Evolutionary conservation across 2,888 invertebrate species (phyloP).

Genomic region (Chloroclysta siterata): DNA sequence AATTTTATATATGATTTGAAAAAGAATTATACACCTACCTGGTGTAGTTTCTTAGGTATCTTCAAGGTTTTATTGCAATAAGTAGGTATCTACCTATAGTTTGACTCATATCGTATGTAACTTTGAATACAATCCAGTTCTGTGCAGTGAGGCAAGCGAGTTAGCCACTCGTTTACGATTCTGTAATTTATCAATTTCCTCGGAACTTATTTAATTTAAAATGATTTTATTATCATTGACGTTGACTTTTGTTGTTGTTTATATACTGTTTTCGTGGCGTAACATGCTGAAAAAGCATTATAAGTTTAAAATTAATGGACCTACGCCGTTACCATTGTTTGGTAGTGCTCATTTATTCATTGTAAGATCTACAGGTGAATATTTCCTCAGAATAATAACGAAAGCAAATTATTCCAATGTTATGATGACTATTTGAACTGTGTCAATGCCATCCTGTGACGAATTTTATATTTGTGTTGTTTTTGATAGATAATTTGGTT

Average conservation of each 20-base stretch:
- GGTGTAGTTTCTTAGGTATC: neutral
- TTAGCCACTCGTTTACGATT: constrained; percentile 48
- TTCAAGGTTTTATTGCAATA: neutral
- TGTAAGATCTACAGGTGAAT: constrained; percentile 69
- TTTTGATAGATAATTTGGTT: too few species aligned
- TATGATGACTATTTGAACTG: too few species aligned
- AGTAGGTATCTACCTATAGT: neutral
- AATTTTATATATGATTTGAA: too few species aligned
- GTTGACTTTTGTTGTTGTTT: constrained; percentile 38
- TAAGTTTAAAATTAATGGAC: constrained; percentile 58
- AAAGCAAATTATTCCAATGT: too few species aligned
- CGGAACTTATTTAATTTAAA: constrained; percentile 5
- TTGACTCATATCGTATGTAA: constrained; percentile 4
- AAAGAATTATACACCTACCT: too few species aligned
- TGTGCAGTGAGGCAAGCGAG: constrained; percentile 14
- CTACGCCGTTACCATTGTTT: constrained; percentile 71
- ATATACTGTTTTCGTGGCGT: constrained; percentile 55
- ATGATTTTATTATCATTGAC: constrained; percentile 51
- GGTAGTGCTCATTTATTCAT: constrained; percentile 79
- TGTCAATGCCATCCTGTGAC: too few species aligned
- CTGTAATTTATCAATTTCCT: too few species aligned
- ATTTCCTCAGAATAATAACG: constrained; percentile 23
- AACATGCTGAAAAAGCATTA: constrained; percentile 49
- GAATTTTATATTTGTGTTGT: too few species aligned
- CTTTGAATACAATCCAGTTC: constrained; percentile 11